These are phyloP conservation scores for Diloba caeruleocephala DNA, from an alignment of 2,888 invertebrate species.

Conservation along the genomic window DNA sequence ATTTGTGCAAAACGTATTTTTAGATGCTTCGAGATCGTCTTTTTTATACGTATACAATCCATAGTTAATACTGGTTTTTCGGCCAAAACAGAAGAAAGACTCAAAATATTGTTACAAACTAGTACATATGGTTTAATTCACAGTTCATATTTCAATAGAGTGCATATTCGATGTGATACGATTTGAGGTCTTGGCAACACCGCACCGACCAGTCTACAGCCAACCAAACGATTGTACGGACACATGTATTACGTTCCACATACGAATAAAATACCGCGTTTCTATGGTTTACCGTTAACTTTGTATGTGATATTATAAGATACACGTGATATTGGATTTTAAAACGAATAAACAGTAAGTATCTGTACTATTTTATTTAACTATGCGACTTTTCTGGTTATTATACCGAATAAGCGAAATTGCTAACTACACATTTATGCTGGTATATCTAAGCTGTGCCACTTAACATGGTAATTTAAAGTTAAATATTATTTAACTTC, in stretches of 20 bases:
- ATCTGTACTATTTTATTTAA: neutral
- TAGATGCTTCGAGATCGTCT: too few species aligned
- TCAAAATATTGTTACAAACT: neutral
- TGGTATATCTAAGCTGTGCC: neutral
- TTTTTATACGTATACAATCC: too few species aligned
- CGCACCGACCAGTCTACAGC: constrained; percentile 33
- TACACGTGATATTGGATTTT: constrained; percentile 40
- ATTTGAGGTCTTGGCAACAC: constrained; percentile 47
- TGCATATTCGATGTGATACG: constrained; percentile 16
- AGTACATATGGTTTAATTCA: constrained; percentile 19
- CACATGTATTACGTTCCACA: constrained; percentile 38
- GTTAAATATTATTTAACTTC: constrained; percentile 8
- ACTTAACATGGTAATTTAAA: constrained; percentile 11
- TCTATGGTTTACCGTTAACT: constrained; percentile 48
- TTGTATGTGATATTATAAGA: constrained; percentile 32
- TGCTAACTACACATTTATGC: neutral
- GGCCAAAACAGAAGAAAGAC: too few species aligned
- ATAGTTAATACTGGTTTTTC: too few species aligned
- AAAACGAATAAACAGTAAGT: constrained; percentile 43
- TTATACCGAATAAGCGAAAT: neutral
- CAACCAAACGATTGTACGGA: constrained; percentile 38
- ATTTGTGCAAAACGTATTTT: too few species aligned
- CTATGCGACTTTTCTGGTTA: neutral
- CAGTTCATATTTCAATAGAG: constrained; percentile 15
- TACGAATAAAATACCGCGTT: constrained; percentile 32